Base-by-base conservation (phyloP, 2,888 invertebrate species). In the Chesias legatella region DNA sequence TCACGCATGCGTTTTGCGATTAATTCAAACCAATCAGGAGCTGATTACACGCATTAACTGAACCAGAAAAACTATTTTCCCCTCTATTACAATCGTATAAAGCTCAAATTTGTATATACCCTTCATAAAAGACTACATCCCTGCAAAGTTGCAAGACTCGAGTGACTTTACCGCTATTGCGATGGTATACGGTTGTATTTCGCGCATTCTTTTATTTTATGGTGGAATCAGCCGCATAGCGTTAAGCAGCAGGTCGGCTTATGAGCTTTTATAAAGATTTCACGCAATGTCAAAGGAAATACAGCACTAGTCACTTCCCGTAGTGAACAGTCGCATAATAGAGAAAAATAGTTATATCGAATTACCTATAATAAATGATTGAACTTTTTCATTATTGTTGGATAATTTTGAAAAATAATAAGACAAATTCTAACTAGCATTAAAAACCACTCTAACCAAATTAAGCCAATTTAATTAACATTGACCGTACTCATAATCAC, bases 11-110 rank as follows among this genome's bases (percentile, higher is more conserved):
- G 58, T 67, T 49, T 73, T 60, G 71, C 84, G 84, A 84, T 85
- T 85, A 86, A 86, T 86, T 85, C 85, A 79, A 81, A 75, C 85
- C 86, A 86, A 86, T 86, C 85, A 85, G 75, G 70, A 73, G 62
- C 74, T 84, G 82, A 85, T 86, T 85, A 85, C 82, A 84, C 82
- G 85, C 83, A 83, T 85, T 85, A 85, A 60, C 67, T 65, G 75
- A 48, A 38, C 43, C 71, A 56, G 74, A 37, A 27, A 23, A 33
- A 11, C 27, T 17, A 17, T 17, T 27, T 33, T 43, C 33, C 36
- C 25, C 63, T 54, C 64, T 79, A 72, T 43, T 5, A 1, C 11
- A 45, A 34, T 2, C 10, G 1, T 11, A 51, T 71, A 78, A 61
- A 51, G 62, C 36, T 39, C 7, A 59, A 51, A 61, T 60, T 74